Evolutionary conservation across 2,888 invertebrate genomes (phyloP), one percentile per base, ranked within the genome.

Genomic region (Physocephala rufipes): DNA sequence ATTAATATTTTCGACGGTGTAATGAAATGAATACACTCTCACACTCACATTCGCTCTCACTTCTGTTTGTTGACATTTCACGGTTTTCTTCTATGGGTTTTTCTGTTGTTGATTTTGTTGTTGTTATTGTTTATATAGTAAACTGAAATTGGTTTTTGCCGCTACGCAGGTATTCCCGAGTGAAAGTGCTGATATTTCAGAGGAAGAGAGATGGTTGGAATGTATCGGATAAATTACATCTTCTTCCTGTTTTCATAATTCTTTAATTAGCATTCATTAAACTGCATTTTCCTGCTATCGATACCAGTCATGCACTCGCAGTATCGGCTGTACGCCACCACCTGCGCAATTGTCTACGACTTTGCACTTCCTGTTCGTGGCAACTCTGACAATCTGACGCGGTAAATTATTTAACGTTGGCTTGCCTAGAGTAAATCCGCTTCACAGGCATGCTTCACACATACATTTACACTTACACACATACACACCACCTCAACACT

Each of bases 211-310:
- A 61, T 12, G 21, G 30, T 36, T 16, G 19, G n/a, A n/a, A n/a
- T n/a, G n/a, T 51, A 9, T 51, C n/a, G n/a, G n/a, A n/a, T n/a
- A n/a, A n/a, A n/a, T n/a, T n/a, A n/a, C 26, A n/a, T 59, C 30
- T 13, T 59, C 49, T 16, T 26, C 28, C 16, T 65, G 53, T 28
- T 49, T 28, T 51, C 49, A 65, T 65, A 49, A 43, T 51, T 51
- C 51, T 30, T 30, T 66, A 66, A 66, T 66, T 66, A 66, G 66
- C 43, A 55, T 30, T 66, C 55, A 53, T 53, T 66, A 66, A 55
- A 24, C 53, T 62, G 24, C 43, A 24, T 30, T 36, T 36, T 36
- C 5, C 21, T 24, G 30, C 30, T 47, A n/a, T 36, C n/a, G 30
- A 26, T 55, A 19, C n/a, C 36, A n/a, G 16, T 45, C 21, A 12